Evolutionary conservation across 1,140 invertebrate genomes (phyloP).

Genomic region (Heliconius nattereri): DNA sequence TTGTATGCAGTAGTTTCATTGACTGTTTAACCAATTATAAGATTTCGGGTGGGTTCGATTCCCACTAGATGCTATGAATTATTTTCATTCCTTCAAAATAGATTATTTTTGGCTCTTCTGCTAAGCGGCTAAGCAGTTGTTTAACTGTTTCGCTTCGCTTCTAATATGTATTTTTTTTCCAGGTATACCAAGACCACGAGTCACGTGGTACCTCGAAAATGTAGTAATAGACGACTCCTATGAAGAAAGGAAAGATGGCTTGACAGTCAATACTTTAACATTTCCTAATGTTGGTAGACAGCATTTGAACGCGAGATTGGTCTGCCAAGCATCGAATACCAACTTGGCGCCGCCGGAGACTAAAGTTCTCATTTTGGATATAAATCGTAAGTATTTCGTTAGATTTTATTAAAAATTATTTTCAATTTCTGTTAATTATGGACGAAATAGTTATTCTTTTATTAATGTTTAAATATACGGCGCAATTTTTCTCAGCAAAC

Average conservation of each 20-base stretch:
- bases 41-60: no score
- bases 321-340: constrained; percentile 93
- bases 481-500: no score
- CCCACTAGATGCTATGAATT: no score
- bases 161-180: constrained; percentile 39
- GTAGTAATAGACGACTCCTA: constrained; percentile 91
- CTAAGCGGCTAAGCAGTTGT: background rate
- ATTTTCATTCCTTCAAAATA: no score
- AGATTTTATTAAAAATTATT: background rate
- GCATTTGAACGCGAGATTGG: constrained; percentile 88
- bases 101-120: background rate
- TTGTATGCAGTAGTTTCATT: no score
- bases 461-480: no score
- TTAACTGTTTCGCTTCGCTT: no score
- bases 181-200: constrained; percentile 89
- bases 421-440: constrained; percentile 50
- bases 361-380: constrained; percentile 88
- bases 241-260: constrained; percentile 85
- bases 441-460: no score
- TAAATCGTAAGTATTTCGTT: constrained; percentile 76
- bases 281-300: constrained; percentile 88
- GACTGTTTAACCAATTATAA: no score
- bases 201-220: constrained; percentile 93
- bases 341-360: constrained; percentile 87
- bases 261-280: constrained; percentile 89